phyloP scores from a whole-genome alignment of 2,113 vertebrate species.

The Prinia subflava region DNA sequence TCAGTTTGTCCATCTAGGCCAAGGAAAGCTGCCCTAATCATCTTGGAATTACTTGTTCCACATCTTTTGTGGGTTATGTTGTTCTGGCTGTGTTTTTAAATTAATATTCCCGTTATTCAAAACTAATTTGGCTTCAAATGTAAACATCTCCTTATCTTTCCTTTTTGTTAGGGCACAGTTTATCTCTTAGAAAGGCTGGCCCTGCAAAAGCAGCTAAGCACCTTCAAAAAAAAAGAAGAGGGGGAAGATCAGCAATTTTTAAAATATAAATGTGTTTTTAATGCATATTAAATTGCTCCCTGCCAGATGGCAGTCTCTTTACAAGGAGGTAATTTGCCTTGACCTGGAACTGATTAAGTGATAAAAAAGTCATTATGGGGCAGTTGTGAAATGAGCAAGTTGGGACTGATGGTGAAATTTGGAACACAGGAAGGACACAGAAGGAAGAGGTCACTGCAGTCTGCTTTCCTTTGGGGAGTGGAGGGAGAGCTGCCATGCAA shows the following conservation, averaged over 20 bases:
- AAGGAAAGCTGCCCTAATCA: neutral
- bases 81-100: neutral
- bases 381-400: neutral
- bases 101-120: neutral
- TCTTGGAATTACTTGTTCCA: neutral
- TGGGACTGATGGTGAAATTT: neutral
- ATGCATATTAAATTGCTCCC: neutral
- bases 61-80: neutral
- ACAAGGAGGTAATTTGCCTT: conserved; percentile 16
- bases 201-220: neutral
- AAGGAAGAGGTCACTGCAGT: neutral
- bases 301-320: conserved; percentile 1
- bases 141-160: neutral
- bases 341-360: neutral
- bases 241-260: neutral
- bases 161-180: neutral
- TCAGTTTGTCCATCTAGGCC: neutral
- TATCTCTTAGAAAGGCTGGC: neutral
- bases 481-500: neutral
- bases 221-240: neutral
- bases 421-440: neutral
- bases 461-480: neutral
- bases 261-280: neutral
- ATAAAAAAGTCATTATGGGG: neutral
- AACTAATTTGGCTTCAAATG: neutral